Percentiles rank a stretch among this genome's conserved stretches.
Evolutionary conservation across 2,113 vertebrate species (phyloP).

Genomic region (Esox niger): DNA sequence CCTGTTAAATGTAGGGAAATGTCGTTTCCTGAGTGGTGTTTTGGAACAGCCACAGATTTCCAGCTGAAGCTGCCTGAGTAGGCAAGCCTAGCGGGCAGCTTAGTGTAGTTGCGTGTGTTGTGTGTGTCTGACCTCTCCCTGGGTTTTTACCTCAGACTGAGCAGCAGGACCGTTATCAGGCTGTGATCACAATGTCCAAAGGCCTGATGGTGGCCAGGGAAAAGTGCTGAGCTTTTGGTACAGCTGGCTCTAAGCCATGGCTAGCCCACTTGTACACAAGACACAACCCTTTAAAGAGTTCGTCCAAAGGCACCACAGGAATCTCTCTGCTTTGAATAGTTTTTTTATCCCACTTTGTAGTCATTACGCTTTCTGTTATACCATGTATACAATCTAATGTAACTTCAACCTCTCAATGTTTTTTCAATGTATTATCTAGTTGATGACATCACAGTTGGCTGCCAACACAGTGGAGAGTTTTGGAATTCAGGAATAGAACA

Average conservation of each 20-base stretch:
- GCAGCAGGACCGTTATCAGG: slow-evolving; percentile 65
- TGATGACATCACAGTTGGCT: too few relatives aligned
- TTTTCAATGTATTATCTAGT: too few relatives aligned
- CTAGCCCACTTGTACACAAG: slow-evolving; percentile 69
- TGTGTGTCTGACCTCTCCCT: slow-evolving; percentile 46
- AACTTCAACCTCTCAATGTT: too few relatives aligned
- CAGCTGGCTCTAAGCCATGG: slow-evolving; percentile 55
- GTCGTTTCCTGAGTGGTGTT: slow-evolving; percentile 70
- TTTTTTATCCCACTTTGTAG: neutral
- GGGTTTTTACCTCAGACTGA: slow-evolving; percentile 49
- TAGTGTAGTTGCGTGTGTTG: slow-evolving; percentile 4
- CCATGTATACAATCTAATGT: neutral
- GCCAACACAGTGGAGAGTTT: too few relatives aligned
- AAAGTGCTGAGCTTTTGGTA: slow-evolving; percentile 69
- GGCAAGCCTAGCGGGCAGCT: slow-evolving; percentile 27
- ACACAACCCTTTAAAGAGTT: slow-evolving; percentile 55
- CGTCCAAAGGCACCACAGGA: too few relatives aligned
- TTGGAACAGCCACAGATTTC: slow-evolving; percentile 56
- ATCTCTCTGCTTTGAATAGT: too few relatives aligned
- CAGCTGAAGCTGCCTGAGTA: slow-evolving; percentile 29
- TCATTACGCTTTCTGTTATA: too few relatives aligned
- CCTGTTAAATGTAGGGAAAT: slow-evolving; percentile 69
- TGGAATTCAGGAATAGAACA: slow-evolving; percentile 1
- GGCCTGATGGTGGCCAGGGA: slow-evolving; percentile 67
- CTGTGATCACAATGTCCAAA: slow-evolving; percentile 70